phyloP scores from a whole-genome alignment of 2,797 vertebrate species.

The Mustela erminea region DNA sequence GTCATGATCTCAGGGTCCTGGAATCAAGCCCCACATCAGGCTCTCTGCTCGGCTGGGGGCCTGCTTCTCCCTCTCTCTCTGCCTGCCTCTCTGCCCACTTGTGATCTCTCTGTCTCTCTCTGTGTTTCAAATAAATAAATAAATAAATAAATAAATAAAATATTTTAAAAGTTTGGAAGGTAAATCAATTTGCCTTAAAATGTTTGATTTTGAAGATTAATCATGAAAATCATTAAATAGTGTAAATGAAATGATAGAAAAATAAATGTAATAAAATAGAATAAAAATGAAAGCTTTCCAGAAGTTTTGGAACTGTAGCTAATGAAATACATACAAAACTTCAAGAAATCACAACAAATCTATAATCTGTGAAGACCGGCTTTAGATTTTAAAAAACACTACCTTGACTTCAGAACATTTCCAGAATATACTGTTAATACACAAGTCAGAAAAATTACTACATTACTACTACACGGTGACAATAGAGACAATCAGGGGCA shows the following conservation, averaged over 20 bases:
- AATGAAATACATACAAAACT: not conserved
- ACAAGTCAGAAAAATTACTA: conserved; percentile 4
- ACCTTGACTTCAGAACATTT: conserved; percentile 41
- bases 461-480: not conserved
- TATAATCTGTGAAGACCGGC: not conserved
- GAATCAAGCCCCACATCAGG: too few relatives aligned
- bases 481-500: not conserved
- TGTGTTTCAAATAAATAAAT: too few relatives aligned
- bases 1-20: too few relatives aligned
- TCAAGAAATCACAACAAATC: not conserved
- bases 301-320: not conserved
- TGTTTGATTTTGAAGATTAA: conserved; percentile 10
- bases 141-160: too few relatives aligned
- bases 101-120: too few relatives aligned
- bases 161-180: not conserved
- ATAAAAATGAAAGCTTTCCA: conserved; percentile 10
- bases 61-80: too few relatives aligned
- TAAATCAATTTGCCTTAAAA: not conserved
- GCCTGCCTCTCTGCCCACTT: too few relatives aligned
- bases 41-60: too few relatives aligned
- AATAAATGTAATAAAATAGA: not conserved
- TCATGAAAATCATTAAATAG: conserved; percentile 3
- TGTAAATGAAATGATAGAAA: not conserved
- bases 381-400: conserved; percentile 28
- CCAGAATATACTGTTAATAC: conserved; percentile 36